Base-by-base conservation (phyloP, 2,797 vertebrate species). In the Betta splendens region DNA sequence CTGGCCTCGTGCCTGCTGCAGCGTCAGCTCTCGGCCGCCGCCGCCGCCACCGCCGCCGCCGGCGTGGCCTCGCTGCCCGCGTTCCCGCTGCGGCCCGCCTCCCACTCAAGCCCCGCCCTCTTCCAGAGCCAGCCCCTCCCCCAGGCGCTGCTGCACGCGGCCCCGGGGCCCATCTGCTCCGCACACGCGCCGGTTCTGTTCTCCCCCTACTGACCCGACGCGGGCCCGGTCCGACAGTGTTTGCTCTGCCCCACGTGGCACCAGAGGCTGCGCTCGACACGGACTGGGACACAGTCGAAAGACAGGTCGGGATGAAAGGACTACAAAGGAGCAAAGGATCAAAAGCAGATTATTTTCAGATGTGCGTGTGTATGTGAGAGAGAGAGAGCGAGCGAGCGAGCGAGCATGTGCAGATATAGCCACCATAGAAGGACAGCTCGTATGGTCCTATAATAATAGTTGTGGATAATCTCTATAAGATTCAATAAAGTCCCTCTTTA, bases 171-270 rank as follows among this genome's bases (percentile, higher is more conserved):
- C 83, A 93, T 97, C 87, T 91, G 95, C 85, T 92, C 94, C 35
- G 61, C 94, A 69, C 95, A 96, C 84, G 89, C 93, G 5, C 91
- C 93, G 0, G 87, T 97, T 67, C 92, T 96, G 61, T 97, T 98
- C 72, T 91, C 95, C 76, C 95, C 94, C 21, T 98, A 94, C 84
- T 98, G 93, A 98, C 89, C 81, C 79, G 0, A 5, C 5, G 11
- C 38, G 60, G 45, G 77, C 57, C 52, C 62, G 70, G 63, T 54
- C 11, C 31, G 26, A 38, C 52, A 32, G 55, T 1, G 31, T 61
- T 47, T 15, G 29, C 29, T 51, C 18, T 33, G 21, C 31, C 46
- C 20, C 17, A 35, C 61, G 31, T 25, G 29, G 35, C 59, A 58
- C 15, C 33, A 68, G 25, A 44, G 16, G 38, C 43, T 64, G 15